These are phyloP conservation scores for Choloepus didactylus DNA, from an alignment of 2,797 vertebrate species.

Conservation along the genomic window DNA sequence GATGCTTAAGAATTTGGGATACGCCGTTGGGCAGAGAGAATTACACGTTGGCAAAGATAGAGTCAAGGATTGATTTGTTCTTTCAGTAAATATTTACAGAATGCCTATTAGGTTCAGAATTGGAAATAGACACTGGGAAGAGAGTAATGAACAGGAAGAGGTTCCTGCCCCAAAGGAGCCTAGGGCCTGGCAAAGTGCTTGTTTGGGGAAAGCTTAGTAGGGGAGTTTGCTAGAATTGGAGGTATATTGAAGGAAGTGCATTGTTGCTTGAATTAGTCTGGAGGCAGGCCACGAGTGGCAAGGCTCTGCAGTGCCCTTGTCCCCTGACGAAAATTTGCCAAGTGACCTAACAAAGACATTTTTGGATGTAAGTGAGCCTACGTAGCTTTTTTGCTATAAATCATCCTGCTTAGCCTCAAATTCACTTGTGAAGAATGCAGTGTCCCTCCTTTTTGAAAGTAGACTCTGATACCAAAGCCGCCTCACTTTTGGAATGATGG, in stretches of 20 bases:
- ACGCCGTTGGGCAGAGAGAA: background rate
- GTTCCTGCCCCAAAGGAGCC: background rate
- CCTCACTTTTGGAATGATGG: background rate
- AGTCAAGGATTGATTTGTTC: conserved; percentile 48
- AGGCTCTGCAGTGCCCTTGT: background rate
- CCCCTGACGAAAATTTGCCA: background rate
- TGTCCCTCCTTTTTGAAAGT: background rate
- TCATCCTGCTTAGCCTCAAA: background rate
- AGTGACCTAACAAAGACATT: background rate
- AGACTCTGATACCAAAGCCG: background rate
- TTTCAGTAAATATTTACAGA: conserved; percentile 62
- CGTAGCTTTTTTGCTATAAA: background rate
- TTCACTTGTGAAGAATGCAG: background rate
- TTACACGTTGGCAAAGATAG: conserved; percentile 14
- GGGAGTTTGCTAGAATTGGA: background rate
- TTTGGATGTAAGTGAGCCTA: background rate
- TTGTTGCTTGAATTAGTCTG: background rate
- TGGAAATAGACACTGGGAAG: conserved; percentile 41
- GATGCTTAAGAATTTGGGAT: background rate
- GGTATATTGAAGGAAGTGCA: background rate
- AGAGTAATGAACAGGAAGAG: conserved; percentile 29
- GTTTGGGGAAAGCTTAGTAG: background rate
- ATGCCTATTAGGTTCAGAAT: conserved; percentile 43
- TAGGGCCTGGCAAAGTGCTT: background rate
- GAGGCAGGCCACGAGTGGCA: background rate